Conservation (phyloP, 2,888 invertebrate species). For the Melanotus villosus region DNA sequence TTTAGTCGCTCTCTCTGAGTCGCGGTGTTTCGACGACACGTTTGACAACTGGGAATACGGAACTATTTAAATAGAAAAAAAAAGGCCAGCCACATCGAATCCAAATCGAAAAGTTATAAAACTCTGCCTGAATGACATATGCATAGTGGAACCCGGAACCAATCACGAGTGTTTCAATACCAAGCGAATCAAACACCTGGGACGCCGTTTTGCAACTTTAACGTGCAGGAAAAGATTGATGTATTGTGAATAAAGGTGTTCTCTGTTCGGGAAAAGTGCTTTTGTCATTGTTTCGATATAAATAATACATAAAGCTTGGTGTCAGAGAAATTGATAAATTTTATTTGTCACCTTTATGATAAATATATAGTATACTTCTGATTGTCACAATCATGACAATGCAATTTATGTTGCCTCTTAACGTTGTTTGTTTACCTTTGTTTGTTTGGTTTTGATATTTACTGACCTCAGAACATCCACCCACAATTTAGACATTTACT, state of each 20-base stretch:
- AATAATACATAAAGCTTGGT: slow-evolving; percentile 29
- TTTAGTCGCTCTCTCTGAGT: not conserved
- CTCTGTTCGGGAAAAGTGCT: slow-evolving; percentile 25
- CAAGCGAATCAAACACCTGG: slow-evolving; percentile 44
- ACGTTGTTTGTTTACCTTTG: not conserved
- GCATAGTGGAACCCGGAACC: slow-evolving; percentile 37
- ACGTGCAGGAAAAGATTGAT: slow-evolving; percentile 42
- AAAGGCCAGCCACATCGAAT: not conserved
- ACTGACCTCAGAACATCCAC: slow-evolving; percentile 10
- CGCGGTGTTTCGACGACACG: no score
- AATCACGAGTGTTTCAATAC: slow-evolving; percentile 43
- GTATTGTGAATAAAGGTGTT: slow-evolving; percentile 43
- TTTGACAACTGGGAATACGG: no score
- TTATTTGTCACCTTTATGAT: slow-evolving; percentile 41
- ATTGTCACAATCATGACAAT: slow-evolving; percentile 21
- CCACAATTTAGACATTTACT: no score
- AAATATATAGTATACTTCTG: slow-evolving; percentile 16
- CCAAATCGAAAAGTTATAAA: slow-evolving; percentile 31
- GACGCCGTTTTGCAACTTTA: slow-evolving; percentile 38
- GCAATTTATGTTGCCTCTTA: not conserved
- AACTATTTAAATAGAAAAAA: not conserved
- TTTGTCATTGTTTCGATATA: slow-evolving; percentile 31
- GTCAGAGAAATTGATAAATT: slow-evolving; percentile 31
- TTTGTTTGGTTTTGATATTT: slow-evolving; percentile 11
- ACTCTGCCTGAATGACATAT: slow-evolving; percentile 32